A percentile compares a stretch with the other conserved stretches of the same genome.
These are phyloP conservation scores for Carassius gibelio DNA, from an alignment of 2,113 vertebrate species.

Conservation along the genomic window DNA sequence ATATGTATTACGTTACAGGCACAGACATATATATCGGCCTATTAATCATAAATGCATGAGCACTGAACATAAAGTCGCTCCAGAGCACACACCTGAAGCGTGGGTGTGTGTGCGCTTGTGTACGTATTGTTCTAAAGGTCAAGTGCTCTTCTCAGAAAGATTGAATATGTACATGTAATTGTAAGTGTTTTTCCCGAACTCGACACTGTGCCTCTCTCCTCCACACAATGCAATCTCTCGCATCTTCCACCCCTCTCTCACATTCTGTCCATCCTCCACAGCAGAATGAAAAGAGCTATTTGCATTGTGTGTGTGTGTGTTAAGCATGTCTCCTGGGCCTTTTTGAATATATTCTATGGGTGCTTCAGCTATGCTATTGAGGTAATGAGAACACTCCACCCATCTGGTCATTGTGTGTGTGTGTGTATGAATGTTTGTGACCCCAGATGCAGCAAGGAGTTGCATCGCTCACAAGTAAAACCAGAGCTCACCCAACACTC, in stretches of 20 bases:
- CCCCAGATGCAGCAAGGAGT: neutral
- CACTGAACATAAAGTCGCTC: neutral
- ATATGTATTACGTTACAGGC: too few species aligned
- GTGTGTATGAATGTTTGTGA: neutral
- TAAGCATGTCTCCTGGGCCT: conserved; percentile 60
- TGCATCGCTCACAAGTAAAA: neutral
- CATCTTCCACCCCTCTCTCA: conserved; percentile 60
- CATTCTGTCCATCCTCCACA: conserved; percentile 65
- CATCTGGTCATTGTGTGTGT: conserved; percentile 70
- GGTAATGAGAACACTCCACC: conserved; percentile 73
- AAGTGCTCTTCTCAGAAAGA: conserved; percentile 51
- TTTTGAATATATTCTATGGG: conserved; percentile 67
- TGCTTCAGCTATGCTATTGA: conserved; percentile 72
- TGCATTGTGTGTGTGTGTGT: conserved; percentile 52
- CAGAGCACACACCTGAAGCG: conserved; percentile 24
- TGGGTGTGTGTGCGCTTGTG: conserved; percentile 29
- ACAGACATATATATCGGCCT: neutral
- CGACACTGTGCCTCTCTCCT: conserved; percentile 64
- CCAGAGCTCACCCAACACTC: neutral
- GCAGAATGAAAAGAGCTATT: conserved; percentile 62
- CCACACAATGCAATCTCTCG: conserved; percentile 65
- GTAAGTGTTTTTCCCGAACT: conserved; percentile 55
- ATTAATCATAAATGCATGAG: conserved; percentile 17
- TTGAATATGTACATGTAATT: conserved; percentile 50
- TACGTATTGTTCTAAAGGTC: conserved; percentile 50